Base-by-base conservation (phyloP, 2,113 vertebrate genomes). In the Aythya baeri region DNA sequence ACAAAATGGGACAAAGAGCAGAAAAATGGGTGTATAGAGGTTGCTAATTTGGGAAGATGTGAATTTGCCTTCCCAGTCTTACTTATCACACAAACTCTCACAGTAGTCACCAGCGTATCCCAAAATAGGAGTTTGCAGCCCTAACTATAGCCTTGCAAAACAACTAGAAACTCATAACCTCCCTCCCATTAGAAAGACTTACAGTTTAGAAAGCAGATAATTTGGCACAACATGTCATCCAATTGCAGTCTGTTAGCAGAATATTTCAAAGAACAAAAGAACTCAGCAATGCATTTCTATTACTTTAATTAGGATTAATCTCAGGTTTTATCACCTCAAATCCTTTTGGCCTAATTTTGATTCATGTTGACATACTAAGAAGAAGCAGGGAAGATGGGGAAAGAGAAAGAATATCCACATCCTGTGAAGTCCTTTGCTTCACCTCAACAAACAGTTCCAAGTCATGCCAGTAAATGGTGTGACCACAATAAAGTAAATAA, bases 11-110 rank as follows among this genome's bases (percentile, higher is more conserved):
- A 92, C 61, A 73, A 86, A 93, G 43, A 91, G 73, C 52, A 88
- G 57, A 61, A 93, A 91, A 94, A 88, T 9, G 86, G 73, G 54
- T 95, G 52, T 36, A 9, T 2, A 27, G 92, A 92, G 34, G 32
- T 31, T 96, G 83, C 93, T 94, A 95, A 96, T 94, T 95, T 83
- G 58, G 80, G 86, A 96, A 89, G 89, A 96, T 70, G 93, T 79
- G 84, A 95, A 92, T 85, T 89, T 82, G 80, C 78, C 71, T 93
- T 91, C 80, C 83, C 63, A 80, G 83, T 68, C 66, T 85, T 73
- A 26, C 62, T 92, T 87, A 76, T 72, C 89, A 73, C 91, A 78
- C 66, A 79, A 70, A 78, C 14, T 76, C 77, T 92, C 91, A 89
- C 77, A 76, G 91, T 36, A 96, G 76, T 96, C 17, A 13, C 80